Percentiles rank a stretch among this genome's conserved stretches.
Evolutionary conservation across 2,113 vertebrate genomes (phyloP).

Genomic region (Hippopotamus amphibius): DNA sequence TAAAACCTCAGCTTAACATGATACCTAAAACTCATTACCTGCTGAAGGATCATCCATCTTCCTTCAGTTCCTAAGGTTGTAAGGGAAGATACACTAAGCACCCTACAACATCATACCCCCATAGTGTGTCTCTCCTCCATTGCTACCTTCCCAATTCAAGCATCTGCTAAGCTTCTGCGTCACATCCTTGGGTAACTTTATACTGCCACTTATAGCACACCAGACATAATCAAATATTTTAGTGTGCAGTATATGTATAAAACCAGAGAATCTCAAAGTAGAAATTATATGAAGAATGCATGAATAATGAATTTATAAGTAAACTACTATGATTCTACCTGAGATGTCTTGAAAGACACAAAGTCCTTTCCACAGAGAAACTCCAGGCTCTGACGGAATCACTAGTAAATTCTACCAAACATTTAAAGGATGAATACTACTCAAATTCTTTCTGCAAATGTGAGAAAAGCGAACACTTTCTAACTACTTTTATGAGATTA

Average conservation of each 20-base stretch:
- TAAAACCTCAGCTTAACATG: neutral
- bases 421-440: neutral
- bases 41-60: neutral
- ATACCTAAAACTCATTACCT: neutral
- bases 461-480: neutral
- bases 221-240: constrained; percentile 28
- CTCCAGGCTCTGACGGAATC: neutral
- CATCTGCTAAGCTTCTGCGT: neutral
- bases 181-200: neutral
- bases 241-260: neutral
- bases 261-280: neutral
- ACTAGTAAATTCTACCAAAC: neutral
- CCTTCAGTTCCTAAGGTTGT: neutral
- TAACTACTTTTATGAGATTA: neutral
- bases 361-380: constrained; percentile 31
- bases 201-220: neutral
- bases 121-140: neutral
- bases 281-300: neutral
- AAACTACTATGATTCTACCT: neutral
- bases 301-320: neutral
- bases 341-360: constrained; percentile 43
- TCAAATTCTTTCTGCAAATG: neutral
- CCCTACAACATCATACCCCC: neutral
- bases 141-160: neutral
- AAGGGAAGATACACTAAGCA: neutral